A percentile compares a stretch with the other conserved stretches of the same genome.
These are phyloP conservation scores for Oscheius sp. DNA, from an alignment of 2,888 invertebrate species.

Conservation along the genomic window DNA sequence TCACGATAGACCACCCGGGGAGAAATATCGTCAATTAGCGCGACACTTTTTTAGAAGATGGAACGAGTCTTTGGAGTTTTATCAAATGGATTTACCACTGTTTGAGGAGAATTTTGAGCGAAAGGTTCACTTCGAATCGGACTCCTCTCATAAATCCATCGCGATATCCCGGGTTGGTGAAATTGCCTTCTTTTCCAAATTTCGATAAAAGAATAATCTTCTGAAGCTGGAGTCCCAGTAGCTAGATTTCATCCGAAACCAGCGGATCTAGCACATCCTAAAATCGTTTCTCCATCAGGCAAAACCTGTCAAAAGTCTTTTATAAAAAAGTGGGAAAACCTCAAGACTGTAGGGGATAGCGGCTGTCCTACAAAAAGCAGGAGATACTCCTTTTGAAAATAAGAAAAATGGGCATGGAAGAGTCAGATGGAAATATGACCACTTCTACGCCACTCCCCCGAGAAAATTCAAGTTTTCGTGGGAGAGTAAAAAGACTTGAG, in stretches of 20 bases:
- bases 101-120: not conserved
- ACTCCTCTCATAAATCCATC: conserved; percentile 5
- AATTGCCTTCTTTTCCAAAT: too few species aligned
- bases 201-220: not conserved
- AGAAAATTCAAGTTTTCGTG: not conserved
- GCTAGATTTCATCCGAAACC: conserved; percentile 19
- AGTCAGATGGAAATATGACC: not conserved
- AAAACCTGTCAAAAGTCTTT: conserved; percentile 3
- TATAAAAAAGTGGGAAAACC: not conserved
- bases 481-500: not conserved
- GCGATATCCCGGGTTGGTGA: not conserved
- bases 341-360: conserved; percentile 23
- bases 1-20: not conserved
- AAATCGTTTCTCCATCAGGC: conserved; percentile 14
- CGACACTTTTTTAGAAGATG: not conserved
- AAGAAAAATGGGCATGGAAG: not conserved
- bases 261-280: conserved; percentile 23
- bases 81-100: not conserved
- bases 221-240: not conserved
- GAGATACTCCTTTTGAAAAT: not conserved
- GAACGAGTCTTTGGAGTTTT: not conserved
- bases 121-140: not conserved
- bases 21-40: not conserved
- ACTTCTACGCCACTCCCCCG: not conserved
- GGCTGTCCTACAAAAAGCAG: conserved; percentile 17